Percentiles rank a stretch among this genome's conserved stretches.
These are phyloP conservation scores for Melinaea menophilus DNA, from an alignment of 2,888 invertebrate genomes.

Conservation along the genomic window DNA sequence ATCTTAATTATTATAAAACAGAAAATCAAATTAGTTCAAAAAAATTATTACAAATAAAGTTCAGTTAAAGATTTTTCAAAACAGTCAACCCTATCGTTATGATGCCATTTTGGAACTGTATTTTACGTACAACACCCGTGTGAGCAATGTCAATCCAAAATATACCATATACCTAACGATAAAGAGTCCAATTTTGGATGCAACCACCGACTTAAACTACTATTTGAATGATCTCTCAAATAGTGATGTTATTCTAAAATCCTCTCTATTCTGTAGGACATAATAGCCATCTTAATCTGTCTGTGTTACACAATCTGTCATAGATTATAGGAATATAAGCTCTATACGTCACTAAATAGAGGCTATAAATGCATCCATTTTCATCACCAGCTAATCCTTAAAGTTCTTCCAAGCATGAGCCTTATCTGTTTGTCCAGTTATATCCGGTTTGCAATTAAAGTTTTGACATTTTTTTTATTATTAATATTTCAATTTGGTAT, in stretches of 20 bases:
- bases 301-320: no score
- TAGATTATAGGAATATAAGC: slow-evolving; percentile 6
- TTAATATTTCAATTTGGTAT: no score
- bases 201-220: slow-evolving; percentile 8
- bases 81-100: no score
- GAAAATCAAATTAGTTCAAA: no score
- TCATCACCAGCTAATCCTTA: neutral
- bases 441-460: slow-evolving; percentile 15
- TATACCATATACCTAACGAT: slow-evolving; percentile 9
- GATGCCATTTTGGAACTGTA: no score
- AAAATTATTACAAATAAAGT: no score
- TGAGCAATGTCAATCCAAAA: slow-evolving; percentile 14
- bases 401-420: slow-evolving; percentile 9
- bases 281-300: no score
- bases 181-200: no score
- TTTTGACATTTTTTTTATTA: slow-evolving; percentile 2
- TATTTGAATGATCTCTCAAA: slow-evolving; percentile 10
- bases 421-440: slow-evolving; percentile 26
- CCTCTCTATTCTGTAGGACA: no score
- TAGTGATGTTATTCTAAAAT: neutral
- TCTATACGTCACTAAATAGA: slow-evolving; percentile 1
- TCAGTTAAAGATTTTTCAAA: no score
- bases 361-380: neutral
- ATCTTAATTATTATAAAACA: no score
- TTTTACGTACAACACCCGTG: neutral